A percentile compares a stretch with the other conserved stretches of the same genome.
phyloP scores from a whole-genome alignment of 2,113 vertebrate species.

The Eira barbara region DNA sequence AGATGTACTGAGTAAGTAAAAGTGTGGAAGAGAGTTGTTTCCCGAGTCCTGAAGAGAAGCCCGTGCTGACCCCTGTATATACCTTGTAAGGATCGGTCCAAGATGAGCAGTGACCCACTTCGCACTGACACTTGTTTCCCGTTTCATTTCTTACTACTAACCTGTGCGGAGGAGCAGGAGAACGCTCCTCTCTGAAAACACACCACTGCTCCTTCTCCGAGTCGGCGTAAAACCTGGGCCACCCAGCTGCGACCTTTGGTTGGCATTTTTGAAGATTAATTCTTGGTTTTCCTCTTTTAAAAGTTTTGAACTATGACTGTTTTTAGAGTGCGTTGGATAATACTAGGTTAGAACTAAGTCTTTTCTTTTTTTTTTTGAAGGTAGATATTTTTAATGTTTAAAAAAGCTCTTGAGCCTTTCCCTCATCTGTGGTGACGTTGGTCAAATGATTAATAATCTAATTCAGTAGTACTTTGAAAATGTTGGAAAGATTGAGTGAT shows the following conservation, averaged over 20 bases:
- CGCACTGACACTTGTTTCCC: accelerated
- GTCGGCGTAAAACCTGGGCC: background rate
- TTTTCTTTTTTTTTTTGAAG: background rate
- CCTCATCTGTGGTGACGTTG: accelerated
- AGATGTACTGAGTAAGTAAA: background rate
- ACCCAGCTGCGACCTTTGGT: accelerated
- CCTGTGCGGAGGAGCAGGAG: background rate
- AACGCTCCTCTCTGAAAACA: background rate
- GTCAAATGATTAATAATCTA: background rate
- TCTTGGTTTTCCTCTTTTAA: background rate
- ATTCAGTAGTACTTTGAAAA: background rate
- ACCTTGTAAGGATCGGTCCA: accelerated
- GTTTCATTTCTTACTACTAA: background rate
- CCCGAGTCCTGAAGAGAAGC: background rate
- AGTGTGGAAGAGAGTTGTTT: background rate
- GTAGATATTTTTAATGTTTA: background rate
- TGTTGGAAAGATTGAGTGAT: too few relatives aligned
- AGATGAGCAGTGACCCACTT: accelerated
- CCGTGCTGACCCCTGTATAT: accelerated
- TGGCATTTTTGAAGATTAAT: background rate
- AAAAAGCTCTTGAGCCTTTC: background rate
- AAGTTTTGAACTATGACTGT: accelerated
- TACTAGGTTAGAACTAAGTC: background rate
- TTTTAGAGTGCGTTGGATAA: background rate
- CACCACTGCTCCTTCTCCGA: accelerated